These are phyloP conservation scores for Erpetoichthys calabaricus DNA, from an alignment of 2,797 vertebrate genomes.

Conservation along the genomic window DNA sequence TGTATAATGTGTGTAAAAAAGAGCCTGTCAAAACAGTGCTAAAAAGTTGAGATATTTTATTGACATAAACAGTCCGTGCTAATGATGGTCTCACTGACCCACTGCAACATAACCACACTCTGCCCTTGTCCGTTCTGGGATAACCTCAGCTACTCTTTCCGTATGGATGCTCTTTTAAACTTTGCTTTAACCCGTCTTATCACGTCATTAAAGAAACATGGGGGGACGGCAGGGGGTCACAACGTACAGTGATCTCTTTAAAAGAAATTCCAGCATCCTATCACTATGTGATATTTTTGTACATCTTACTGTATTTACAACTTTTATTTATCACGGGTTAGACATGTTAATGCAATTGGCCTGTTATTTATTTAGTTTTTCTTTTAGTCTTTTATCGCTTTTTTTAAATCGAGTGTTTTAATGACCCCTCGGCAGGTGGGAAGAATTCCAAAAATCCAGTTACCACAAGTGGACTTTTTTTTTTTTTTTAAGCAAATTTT, in stretches of 20 bases:
- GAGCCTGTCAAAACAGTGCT: slow-evolving; percentile 69
- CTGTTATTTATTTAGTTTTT: slow-evolving; percentile 81
- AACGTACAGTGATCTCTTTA: slow-evolving; percentile 49
- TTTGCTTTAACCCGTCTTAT: slow-evolving; percentile 50
- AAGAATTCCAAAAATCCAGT: slow-evolving; percentile 11
- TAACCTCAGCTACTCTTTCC: slow-evolving; percentile 52
- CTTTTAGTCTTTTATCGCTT: slow-evolving; percentile 61
- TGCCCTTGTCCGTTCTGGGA: slow-evolving; percentile 55
- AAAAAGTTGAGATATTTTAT: slow-evolving; percentile 51
- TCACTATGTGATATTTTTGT: slow-evolving; percentile 90
- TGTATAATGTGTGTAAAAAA: too few relatives aligned
- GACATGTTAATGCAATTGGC: slow-evolving; percentile 59
- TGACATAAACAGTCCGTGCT: slow-evolving; percentile 58
- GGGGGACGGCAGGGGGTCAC: slow-evolving; percentile 36
- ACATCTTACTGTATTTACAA: slow-evolving; percentile 80
- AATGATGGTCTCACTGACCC: slow-evolving; percentile 52
- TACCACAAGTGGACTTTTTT: too few relatives aligned
- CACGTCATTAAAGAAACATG: slow-evolving; percentile 40
- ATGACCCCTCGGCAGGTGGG: slow-evolving; percentile 38
- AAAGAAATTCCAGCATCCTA: slow-evolving; percentile 72
- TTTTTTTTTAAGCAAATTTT: too few relatives aligned
- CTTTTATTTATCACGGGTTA: slow-evolving; percentile 77
- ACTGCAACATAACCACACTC: slow-evolving; percentile 46
- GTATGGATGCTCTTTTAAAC: slow-evolving; percentile 52
- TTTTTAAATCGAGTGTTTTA: slow-evolving; percentile 52